Evolutionary conservation across 2,113 vertebrate genomes (phyloP).

Genomic region (Indicator maculatus): DNA sequence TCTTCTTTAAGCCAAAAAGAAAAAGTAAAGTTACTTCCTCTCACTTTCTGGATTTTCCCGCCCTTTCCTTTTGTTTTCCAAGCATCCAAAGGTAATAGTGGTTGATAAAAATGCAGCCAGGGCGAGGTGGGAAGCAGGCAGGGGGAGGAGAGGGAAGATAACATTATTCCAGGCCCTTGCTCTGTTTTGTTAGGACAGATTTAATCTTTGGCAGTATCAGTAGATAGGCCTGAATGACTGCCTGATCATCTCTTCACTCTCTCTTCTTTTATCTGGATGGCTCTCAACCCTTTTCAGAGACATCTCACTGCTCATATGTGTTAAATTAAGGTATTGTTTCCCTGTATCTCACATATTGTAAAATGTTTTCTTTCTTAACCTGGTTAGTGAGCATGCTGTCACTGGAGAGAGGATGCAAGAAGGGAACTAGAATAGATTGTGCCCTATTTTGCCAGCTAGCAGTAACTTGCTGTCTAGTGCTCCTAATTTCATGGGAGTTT

Average conservation of each 20-base stretch:
- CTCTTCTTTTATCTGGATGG: slow-evolving; percentile 40
- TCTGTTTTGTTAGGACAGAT: slow-evolving; percentile 35
- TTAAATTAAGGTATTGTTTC: slow-evolving; percentile 17
- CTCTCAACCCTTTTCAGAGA: not conserved
- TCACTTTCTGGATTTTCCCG: slow-evolving; percentile 35
- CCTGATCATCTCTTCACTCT: slow-evolving; percentile 56
- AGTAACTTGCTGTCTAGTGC: not conserved
- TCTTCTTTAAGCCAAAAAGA: not conserved
- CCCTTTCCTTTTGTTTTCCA: not conserved
- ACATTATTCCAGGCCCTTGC: slow-evolving; percentile 28
- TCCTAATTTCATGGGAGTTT: not conserved
- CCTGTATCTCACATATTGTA: not conserved
- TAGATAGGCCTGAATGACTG: slow-evolving; percentile 18
- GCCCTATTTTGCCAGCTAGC: not conserved
- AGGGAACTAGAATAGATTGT: not conserved
- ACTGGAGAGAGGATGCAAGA: not conserved
- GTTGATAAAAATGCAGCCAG: slow-evolving; percentile 9
- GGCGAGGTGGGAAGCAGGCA: fast-evolving
- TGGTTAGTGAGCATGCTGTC: not conserved
- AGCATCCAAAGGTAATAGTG: not conserved
- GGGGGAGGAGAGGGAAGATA: not conserved
- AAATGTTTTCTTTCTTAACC: slow-evolving; percentile 16
- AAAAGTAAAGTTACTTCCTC: not conserved
- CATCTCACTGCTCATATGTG: not conserved
- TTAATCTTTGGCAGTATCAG: slow-evolving; percentile 37